phyloP scores from a whole-genome alignment of 2,888 invertebrate species.

The Pandemis heparana region DNA sequence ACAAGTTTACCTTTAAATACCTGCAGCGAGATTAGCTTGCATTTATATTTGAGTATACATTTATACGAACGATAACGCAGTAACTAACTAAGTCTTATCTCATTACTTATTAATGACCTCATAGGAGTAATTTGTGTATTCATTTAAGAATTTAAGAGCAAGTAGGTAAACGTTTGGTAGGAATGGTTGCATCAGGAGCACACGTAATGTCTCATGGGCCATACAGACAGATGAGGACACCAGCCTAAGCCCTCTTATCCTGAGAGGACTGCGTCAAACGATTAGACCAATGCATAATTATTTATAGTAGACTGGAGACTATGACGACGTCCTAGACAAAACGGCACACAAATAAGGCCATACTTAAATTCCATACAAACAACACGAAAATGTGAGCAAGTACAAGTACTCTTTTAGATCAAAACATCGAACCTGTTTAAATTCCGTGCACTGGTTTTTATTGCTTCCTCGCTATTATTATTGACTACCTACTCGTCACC shows the following conservation, averaged over 20 bases:
- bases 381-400: constrained; percentile 34
- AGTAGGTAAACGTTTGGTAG: neutral
- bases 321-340: too few species aligned
- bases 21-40: neutral
- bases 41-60: neutral
- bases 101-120: constrained; percentile 1
- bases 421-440: constrained; percentile 38
- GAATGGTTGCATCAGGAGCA: too few species aligned
- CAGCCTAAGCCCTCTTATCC: too few species aligned
- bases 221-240: too few species aligned
- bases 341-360: neutral
- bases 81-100: neutral
- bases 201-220: too few species aligned
- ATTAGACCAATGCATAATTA: too few species aligned
- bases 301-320: too few species aligned
- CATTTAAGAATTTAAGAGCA: neutral
- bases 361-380: constrained; percentile 9
- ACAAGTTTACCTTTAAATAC: constrained; percentile 2
- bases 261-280: too few species aligned
- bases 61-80: neutral
- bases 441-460: constrained; percentile 37
- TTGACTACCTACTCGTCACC: constrained; percentile 34
- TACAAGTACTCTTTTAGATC: constrained; percentile 38
- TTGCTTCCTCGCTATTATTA: constrained; percentile 36
- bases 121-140: neutral